Evolutionary conservation across 1,140 invertebrate species (phyloP).

Genomic region (Bombyx mandarina): DNA sequence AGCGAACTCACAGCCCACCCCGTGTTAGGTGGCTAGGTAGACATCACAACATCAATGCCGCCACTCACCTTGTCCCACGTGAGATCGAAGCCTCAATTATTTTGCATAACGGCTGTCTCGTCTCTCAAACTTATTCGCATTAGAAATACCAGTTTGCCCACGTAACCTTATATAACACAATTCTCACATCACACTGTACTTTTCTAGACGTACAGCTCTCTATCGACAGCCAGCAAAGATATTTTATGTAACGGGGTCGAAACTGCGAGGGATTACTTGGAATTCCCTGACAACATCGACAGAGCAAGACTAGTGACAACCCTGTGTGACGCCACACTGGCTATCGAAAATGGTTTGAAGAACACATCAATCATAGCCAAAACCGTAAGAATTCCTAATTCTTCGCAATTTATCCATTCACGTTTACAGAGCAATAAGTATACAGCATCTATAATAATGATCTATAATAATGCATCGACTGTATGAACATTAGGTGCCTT

Average conservation of each 20-base stretch:
- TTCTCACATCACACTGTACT: conserved; percentile 1
- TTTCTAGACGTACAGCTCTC: conserved; percentile 47
- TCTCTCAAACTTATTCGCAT: too few relatives aligned
- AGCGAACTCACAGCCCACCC: too few relatives aligned
- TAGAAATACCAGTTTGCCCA: too few relatives aligned
- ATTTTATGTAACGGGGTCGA: conserved; percentile 42
- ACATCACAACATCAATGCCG: too few relatives aligned
- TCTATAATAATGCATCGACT: too few relatives aligned
- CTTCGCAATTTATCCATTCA: neutral
- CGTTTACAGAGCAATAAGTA: too few relatives aligned
- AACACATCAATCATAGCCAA: conserved; percentile 41
- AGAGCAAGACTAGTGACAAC: conserved; percentile 21
- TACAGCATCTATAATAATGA: too few relatives aligned
- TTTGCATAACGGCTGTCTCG: too few relatives aligned
- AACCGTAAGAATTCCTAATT: conserved; percentile 37
- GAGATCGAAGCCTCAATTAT: too few relatives aligned
- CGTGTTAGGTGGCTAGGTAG: too few relatives aligned
- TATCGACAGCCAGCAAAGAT: conserved; percentile 39
- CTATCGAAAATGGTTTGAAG: conserved; percentile 42
- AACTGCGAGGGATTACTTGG: conserved; percentile 27
- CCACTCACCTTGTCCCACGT: too few relatives aligned
- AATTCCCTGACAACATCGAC: conserved; percentile 28
- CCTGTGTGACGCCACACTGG: conserved; percentile 41
- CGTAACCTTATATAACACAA: neutral
- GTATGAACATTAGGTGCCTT: too few relatives aligned